Conservation (phyloP, 2,113 vertebrate species). For the Nycticebus coucang region DNA sequence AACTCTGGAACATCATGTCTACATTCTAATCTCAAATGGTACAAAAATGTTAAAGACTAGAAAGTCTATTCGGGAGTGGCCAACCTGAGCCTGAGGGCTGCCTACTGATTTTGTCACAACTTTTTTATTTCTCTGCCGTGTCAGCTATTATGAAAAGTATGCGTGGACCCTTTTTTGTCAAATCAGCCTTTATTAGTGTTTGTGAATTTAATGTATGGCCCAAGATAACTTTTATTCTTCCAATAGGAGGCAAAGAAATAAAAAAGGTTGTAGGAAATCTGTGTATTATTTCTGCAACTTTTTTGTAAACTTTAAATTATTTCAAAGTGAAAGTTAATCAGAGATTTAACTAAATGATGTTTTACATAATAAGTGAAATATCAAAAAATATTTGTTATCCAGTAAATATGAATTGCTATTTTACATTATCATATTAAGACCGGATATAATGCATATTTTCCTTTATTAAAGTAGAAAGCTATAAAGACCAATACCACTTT, state of each 20-base stretch:
- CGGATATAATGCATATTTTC: neutral
- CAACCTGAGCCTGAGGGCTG: no score
- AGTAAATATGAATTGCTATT: constrained; percentile 7
- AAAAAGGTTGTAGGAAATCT: neutral
- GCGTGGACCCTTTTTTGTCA: no score
- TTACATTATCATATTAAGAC: neutral
- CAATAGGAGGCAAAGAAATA: no score
- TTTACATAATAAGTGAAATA: neutral
- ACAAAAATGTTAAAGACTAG: neutral
- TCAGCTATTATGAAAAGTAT: no score
- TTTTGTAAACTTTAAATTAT: neutral
- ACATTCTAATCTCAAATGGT: neutral
- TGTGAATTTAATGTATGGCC: no score
- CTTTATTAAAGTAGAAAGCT: constrained; percentile 27
- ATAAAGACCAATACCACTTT: neutral
- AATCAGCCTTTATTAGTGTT: no score
- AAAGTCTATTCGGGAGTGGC: neutral
- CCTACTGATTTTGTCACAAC: no score
- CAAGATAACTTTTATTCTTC: no score
- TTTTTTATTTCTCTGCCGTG: no score
- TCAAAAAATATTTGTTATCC: neutral
- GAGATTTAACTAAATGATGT: neutral
- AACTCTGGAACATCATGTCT: neutral
- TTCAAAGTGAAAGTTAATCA: neutral
- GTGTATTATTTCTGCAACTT: neutral